phyloP scores from a whole-genome alignment of 2,113 vertebrate genomes.

The Mastomys coucha region DNA sequence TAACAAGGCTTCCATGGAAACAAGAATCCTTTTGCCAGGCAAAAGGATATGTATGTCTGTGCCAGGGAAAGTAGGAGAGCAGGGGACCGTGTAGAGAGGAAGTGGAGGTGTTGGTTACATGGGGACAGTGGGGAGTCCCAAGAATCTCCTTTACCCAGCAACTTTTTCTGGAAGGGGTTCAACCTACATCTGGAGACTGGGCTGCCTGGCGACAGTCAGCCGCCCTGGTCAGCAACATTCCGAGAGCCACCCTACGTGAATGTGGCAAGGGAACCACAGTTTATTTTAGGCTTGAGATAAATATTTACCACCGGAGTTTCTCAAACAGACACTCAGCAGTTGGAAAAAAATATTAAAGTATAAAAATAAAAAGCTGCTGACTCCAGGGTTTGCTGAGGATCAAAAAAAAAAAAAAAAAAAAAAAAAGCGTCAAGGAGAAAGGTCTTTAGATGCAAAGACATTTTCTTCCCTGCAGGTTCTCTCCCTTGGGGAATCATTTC shows the following conservation, averaged over 20 bases:
- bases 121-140: conserved; percentile 11
- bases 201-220: conserved; percentile 11
- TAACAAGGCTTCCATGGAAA: conserved; percentile 91
- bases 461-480: neutral
- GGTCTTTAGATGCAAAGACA: neutral
- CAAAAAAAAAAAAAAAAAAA: neutral
- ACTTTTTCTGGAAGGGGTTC: conserved; percentile 58
- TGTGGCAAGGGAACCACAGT: conserved; percentile 75
- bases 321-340: conserved; percentile 79
- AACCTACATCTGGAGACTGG: neutral
- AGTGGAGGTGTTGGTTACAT: conserved; percentile 43
- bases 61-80: conserved; percentile 47
- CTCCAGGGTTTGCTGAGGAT: conserved; percentile 35
- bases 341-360: conserved; percentile 49
- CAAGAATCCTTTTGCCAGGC: conserved; percentile 82
- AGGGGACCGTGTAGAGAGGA: conserved; percentile 43
- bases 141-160: conserved; percentile 56
- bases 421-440: neutral
- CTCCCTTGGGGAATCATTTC: neutral
- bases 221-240: conserved; percentile 61
- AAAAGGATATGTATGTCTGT: conserved; percentile 64
- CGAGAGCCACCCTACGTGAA: conserved; percentile 61
- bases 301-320: conserved; percentile 85
- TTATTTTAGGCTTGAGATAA: conserved; percentile 83
- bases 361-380: conserved; percentile 64